Base-by-base conservation (phyloP, 2,888 invertebrate species). In the Elgonia sp. region DNA sequence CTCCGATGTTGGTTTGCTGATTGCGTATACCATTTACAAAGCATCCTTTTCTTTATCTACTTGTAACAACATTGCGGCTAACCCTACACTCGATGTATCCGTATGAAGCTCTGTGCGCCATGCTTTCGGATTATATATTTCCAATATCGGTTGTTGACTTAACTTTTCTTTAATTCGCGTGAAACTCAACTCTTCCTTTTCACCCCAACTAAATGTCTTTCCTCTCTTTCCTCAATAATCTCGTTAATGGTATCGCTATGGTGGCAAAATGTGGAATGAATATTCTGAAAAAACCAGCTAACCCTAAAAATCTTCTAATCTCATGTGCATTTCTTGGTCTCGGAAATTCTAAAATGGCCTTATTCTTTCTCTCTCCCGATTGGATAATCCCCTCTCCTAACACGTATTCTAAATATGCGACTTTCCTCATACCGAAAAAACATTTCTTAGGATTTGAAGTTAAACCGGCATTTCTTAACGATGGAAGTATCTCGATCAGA, bases 311-410 rank as follows among this genome's bases (percentile, higher is more conserved):
- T 18, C 46, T 60, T 14, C 73, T 10, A 20, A 73, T 29, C 21
- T 60, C 60, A n/a, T 57, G 57, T 7, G 8, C 20, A 14, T 75
- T 20, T 1, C 14, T 21, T 5, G 79, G 84, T 29, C 1, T 8
- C 18, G 72, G 77, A 57, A 84, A 79, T 6, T 79, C 37, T 14
- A 6, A 57, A 6, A 73, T 73, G 0, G 72, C 84, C 1, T 39
- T 9, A 14, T 73, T 40, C 60, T 85, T 80, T 50, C 80, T n/a
- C 16, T 72, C 67, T 9, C 80, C 86, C n/a, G 86, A 80, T 20
- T 53, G 12, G 5, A 86, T 21, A 3, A 37, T 39, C 18, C 79
- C 67, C 16, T 84, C 37, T 14, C 77, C 72, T 16, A 84, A 5
- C 1, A 62, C 20, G 42, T 63, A 80, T 0, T 75, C 86, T 21